phyloP scores from a whole-genome alignment of 1,140 invertebrate species.

The Drosophila eugracilis region DNA sequence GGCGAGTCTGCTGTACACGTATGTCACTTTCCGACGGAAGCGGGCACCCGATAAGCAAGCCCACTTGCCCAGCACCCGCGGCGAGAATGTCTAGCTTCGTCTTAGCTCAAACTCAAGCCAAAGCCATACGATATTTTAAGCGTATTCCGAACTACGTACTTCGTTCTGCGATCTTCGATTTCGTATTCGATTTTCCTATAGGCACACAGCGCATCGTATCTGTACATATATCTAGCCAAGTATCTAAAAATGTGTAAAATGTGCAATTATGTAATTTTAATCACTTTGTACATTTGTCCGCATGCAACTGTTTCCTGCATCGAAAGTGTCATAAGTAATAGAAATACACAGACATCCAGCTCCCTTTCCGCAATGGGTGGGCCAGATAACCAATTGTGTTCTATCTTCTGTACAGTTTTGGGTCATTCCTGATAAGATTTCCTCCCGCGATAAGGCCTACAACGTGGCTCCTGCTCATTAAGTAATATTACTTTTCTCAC shows the following conservation, averaged over 20 bases:
- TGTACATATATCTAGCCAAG: slow-evolving; percentile 48
- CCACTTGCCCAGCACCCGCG: slow-evolving; percentile 78
- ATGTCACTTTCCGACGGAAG: slow-evolving; percentile 90
- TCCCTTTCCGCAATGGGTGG: slow-evolving; percentile 4
- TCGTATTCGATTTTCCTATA: slow-evolving; percentile 30
- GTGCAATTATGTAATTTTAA: slow-evolving; percentile 59
- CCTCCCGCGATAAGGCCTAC: slow-evolving; percentile 16
- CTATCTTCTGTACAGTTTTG: slow-evolving; percentile 3
- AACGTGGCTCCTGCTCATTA: slow-evolving; percentile 12
- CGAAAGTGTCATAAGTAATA: slow-evolving; percentile 48
- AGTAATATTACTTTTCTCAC: neutral
- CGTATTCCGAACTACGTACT: slow-evolving; percentile 18
- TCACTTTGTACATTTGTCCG: slow-evolving; percentile 48
- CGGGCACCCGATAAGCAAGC: slow-evolving; percentile 85
- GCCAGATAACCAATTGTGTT: slow-evolving; percentile 26
- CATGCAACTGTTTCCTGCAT: slow-evolving; percentile 50
- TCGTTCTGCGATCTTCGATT: slow-evolving; percentile 12
- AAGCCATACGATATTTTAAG: slow-evolving; percentile 51
- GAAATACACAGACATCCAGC: slow-evolving; percentile 37
- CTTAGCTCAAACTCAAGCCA: slow-evolving; percentile 56
- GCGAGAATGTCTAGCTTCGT: slow-evolving; percentile 85
- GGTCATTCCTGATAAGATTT: slow-evolving; percentile 29
- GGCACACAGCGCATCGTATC: slow-evolving; percentile 18
- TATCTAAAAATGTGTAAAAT: slow-evolving; percentile 39
- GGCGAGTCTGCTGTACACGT: slow-evolving; percentile 92